These are phyloP conservation scores for Anthoscopus minutus DNA, from an alignment of 2,113 vertebrate species.

Conservation along the genomic window DNA sequence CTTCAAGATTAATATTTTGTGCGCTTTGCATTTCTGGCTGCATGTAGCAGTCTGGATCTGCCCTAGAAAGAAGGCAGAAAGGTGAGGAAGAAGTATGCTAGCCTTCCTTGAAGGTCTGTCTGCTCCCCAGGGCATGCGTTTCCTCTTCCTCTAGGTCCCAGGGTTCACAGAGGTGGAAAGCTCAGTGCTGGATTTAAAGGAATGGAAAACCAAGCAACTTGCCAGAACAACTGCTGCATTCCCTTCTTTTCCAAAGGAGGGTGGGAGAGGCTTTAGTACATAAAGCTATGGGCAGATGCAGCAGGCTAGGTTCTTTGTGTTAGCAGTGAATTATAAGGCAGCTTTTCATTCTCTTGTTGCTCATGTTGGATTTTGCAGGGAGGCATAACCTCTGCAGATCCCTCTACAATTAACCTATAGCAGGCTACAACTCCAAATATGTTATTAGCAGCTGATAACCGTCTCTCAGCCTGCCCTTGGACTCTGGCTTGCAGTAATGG, in stretches of 20 bases:
- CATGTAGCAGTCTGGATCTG: neutral
- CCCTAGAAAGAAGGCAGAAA: neutral
- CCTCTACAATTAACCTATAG: neutral
- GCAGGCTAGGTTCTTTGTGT: neutral
- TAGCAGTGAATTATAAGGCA: neutral
- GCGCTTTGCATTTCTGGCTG: neutral
- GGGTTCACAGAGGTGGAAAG: neutral
- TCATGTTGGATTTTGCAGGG: neutral
- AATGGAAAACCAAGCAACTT: neutral
- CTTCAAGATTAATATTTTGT: neutral
- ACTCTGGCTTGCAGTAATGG: neutral
- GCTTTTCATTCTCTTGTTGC: neutral
- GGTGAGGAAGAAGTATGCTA: neutral
- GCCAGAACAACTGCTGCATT: neutral
- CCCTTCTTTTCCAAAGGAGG: neutral
- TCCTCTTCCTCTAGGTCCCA: neutral
- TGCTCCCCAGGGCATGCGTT: neutral
- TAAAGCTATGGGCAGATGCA: neutral
- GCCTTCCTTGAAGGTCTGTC: neutral
- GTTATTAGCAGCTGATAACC: neutral
- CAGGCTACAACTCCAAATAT: neutral
- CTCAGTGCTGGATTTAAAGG: neutral
- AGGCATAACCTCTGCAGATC: neutral
- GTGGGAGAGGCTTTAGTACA: neutral
- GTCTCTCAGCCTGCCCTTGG: neutral